Base-by-base conservation (phyloP, 2,797 vertebrate species). In the Helicolenus hilgendorfi region DNA sequence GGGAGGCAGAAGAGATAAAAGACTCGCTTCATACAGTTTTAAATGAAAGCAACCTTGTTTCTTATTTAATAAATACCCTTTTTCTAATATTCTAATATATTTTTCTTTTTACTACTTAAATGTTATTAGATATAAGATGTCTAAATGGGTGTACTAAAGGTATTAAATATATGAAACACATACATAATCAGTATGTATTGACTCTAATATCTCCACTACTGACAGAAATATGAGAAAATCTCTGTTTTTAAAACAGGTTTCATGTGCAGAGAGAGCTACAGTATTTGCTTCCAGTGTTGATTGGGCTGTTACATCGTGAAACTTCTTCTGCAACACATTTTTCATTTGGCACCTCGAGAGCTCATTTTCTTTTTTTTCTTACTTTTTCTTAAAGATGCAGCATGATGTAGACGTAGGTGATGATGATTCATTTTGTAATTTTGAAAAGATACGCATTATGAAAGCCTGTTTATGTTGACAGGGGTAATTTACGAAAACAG, bases 361-460 rank as follows among this genome's bases (percentile, higher is more conserved):
- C 87, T 94, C 77, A 75, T 95, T 92, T 58, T 15, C 5, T 71
- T 69, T 22, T 22, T 11, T 68, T 41, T 15, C 6, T 13, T 49
- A 4, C 14, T 7, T 18, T 41, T 64, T 58, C 5, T 60, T 60
- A 63, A 27, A 27, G 27, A 62, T 71, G 33, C 67, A 73, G 38
- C 22, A 14, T 55, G 22, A 18, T n/a, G 27, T 58, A 27, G 65
- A 58, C 55, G 55, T 33, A 29, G 26, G 5, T 65, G 5, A 45
- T 29, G 6, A 26, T 71, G 60, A 64, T 65, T 22, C n/a, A 27
- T 70, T 75, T 31, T 27, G 4, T 45, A 38, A 73, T 71, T 38
- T 68, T 41, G 4, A 55, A 79, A 41, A 31, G 20, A 58, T 33
- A 8, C 15, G 27, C 1, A 9, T 55, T 60, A 35, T 65, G 26